Evolutionary conservation across 2,888 invertebrate species (phyloP), one percentile per base, ranked within the genome.

Genomic region (Creontiades dilutus): DNA sequence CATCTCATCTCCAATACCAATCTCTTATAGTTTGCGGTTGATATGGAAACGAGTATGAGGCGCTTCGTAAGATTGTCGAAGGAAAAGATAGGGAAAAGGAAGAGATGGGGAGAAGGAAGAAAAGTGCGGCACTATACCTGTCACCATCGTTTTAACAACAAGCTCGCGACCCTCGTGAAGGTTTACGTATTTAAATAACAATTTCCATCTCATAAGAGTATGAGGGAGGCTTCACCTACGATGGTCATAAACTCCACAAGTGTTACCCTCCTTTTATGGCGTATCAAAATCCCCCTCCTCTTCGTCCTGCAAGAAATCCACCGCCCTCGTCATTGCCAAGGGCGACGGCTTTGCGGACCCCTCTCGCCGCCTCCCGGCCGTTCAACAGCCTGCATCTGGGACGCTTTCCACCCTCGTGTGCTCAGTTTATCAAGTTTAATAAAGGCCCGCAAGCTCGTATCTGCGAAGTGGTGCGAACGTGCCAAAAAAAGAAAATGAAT

Each of bases 201-300:
- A 85, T 85, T 85, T 85, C 85, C 85, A 57, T 61, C 85, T 61
- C 85, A 85, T 61, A 48, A 61, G 57, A 52, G 82, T 52, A 48
- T 48, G 57, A 85, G 28, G 85, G 28, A 85, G 82, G 82, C 82
- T 85, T 52, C 52, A 85, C 85, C 61, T 85, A 52, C n/a, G 46
- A 12, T 48, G 82, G 85, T 85, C 85, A 85, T 85, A 85, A 85
- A 85, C 85, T 85, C 85, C 61, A 85, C 85, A 85, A 85, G 85
- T 85, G 85, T 85, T 85, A 85, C 82, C 23, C 27, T 82, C 82
- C 57, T 85, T 85, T 85, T 85, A 85, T 85, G 61, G 61, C 85
- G 61, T 85, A 85, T 85, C 85, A 85, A 85, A 85, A 48, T 13
- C 85, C 61, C 78, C 23, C 68, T 12, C 68, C 19, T 68, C 19